phyloP scores from a whole-genome alignment of 2,797 vertebrate species.

The Poecile montanus region DNA sequence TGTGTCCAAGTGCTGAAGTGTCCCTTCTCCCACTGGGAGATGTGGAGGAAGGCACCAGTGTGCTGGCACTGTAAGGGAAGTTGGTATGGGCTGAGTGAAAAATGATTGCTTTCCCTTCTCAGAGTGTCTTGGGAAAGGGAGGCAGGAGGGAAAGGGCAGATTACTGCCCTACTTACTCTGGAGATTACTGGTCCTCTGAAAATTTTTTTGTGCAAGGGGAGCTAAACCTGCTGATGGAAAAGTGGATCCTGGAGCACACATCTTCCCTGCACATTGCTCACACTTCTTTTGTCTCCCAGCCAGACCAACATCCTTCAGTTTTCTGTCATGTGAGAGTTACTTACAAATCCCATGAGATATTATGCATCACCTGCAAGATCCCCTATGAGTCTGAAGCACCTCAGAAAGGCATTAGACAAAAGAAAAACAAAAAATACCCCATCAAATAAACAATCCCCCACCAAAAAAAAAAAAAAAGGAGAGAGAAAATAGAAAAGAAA shows the following conservation, averaged over 20 bases:
- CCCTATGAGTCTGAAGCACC: not conserved
- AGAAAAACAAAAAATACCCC: accelerated
- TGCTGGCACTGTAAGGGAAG: accelerated
- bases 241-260: not conserved
- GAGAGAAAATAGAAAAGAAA: accelerated
- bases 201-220: not conserved
- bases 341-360: not conserved
- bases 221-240: not conserved
- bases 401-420: not conserved
- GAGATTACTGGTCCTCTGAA: not conserved
- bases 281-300: not conserved
- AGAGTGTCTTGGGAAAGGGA: not conserved
- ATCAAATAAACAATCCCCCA: not conserved
- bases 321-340: not conserved
- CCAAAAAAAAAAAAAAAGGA: no score
- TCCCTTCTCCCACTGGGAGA: accelerated
- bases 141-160: not conserved
- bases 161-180: not conserved
- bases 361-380: not conserved
- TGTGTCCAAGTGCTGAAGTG: not conserved
- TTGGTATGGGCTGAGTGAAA: not conserved
- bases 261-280: not conserved
- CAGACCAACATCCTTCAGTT: not conserved
- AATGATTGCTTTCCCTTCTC: not conserved
- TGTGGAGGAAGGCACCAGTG: not conserved